Evolutionary conservation across 2,113 vertebrate genomes (phyloP), one percentile per base, ranked within the genome.

Genomic region (Dasyurus viverrinus): DNA sequence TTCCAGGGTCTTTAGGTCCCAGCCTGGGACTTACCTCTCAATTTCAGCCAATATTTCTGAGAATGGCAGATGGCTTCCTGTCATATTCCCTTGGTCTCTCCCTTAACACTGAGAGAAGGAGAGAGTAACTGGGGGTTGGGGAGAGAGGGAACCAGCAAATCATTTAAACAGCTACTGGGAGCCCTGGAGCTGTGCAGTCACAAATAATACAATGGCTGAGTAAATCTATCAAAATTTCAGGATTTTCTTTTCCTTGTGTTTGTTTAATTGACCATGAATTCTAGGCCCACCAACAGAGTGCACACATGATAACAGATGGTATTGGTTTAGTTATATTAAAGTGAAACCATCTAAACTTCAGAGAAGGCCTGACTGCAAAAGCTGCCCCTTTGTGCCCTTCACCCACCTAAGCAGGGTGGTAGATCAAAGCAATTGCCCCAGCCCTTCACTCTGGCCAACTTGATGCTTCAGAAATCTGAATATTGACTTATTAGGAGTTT

Each of bases 221-320:
- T 92, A 92, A 27, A 54, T 55, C 89, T 53, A 42, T 42, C 36
- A 50, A 24, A 42, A 30, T 52, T 94, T 92, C 48, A 0, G 46
- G 19, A 42, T 84, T 84, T 84, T 89, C 91, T 46, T 2, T 6
- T 52, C 8, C 0, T 84, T 30, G 3, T 55, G 54, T 68, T 94
- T 90, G 89, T 93, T 90, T 57, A 89, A 90, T 95, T 53, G 46
- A 60, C 54, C 89, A 46, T 90, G 46, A 54, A 89, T 53, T 91
- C n/a, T 50, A n/a, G 55, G 25, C 16, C 53, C n/a, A 42, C n/a
- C 19, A 2, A 84, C 68, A 0, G n/a, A 84, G 68, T 84, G 68
- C n/a, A 42, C 68, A 84, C 68, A 84, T 42, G 68, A 84, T 42
- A 84, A 84, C 68, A 84, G n/a, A 84, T 84, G n/a, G n/a, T 23